Evolutionary conservation across 1,140 invertebrate species (phyloP), one percentile per base, ranked within the genome.

Genomic region (Drosophila nikananu): DNA sequence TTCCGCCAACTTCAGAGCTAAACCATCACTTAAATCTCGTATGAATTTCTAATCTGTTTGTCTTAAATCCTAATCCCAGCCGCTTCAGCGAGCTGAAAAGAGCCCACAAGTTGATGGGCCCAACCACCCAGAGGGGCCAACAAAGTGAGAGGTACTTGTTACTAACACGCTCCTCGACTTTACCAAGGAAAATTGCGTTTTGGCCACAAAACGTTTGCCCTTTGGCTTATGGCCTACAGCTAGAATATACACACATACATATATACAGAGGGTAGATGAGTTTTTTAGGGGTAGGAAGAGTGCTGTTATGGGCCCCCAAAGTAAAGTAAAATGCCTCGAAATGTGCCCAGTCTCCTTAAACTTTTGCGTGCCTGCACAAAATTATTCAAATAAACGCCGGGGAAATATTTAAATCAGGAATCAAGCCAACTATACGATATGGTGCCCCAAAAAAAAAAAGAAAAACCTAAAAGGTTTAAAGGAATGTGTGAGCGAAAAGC

Each of bases 61-160:
- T 74, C 68, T 73, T 73, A 27, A 73, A 60, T 25, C 35, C 54
- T 5, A 9, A 55, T 37, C 21, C 66, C 68, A 12, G 21, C 12
- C 37, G 37, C 12, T 30, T 30, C 19, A 41, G 15, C 42, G 42
- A 39, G 39, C 49, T 55, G n/a, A 70, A 42, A 37, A 44, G 64
- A 48, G 64, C 12, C 27, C 32, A 48, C 59, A 75, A 58, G 71
- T 65, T 76, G 42, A 76, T 59, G 35, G 52, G 52, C 42, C 73
- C 57, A 61, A 55, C 76, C 49, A 61, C 62, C 76, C 49, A 44
- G 21, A 23, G 74, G 54, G 74, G 39, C 64, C 57, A 42, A 44
- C 63, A 54, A 78, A 70, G 57, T 78, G 65, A 68, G 73, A 42
- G 62, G 75, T 74, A 77, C 75, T 77, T 77, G 74, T 77, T 70